phyloP scores from a whole-genome alignment of 2,888 invertebrate genomes.

The Drymonia ruficornis region DNA sequence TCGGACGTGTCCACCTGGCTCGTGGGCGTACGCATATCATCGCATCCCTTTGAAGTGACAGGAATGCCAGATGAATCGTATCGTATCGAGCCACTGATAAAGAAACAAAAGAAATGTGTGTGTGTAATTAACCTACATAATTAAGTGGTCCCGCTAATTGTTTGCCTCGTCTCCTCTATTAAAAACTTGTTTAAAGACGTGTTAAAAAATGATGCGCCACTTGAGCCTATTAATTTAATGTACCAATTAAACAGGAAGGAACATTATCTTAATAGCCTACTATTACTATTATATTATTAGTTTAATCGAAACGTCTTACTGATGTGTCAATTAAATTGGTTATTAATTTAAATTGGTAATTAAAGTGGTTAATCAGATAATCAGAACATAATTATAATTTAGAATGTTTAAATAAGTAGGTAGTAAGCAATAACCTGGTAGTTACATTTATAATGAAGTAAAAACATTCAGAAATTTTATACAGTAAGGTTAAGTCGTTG shows the following conservation, averaged over 20 bases:
- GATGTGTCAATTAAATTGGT: too few relatives aligned
- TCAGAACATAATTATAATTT: too few relatives aligned
- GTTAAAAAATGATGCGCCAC: background rate
- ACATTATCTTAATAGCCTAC: too few relatives aligned
- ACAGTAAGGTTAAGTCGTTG: constrained; percentile 64
- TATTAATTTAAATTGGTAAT: too few relatives aligned
- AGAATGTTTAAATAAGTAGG: too few relatives aligned
- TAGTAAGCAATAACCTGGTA: too few relatives aligned
- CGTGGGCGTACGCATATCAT: constrained; percentile 59
- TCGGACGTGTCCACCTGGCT: constrained; percentile 70
- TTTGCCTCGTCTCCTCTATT: constrained; percentile 33
- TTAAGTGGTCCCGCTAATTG: constrained; percentile 51
- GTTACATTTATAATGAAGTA: constrained; percentile 6
- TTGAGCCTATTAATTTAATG: background rate
- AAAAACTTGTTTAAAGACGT: constrained; percentile 12
- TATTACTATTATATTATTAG: too few relatives aligned
- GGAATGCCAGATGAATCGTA: constrained; percentile 44
- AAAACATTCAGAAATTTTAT: constrained; percentile 34
- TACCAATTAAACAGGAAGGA: background rate
- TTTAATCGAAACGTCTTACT: too few relatives aligned
- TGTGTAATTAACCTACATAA: constrained; percentile 58
- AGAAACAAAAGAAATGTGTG: constrained; percentile 44
- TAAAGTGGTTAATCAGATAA: too few relatives aligned
- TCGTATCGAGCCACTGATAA: constrained; percentile 42
- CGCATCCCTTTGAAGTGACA: constrained; percentile 60